Percentiles rank a stretch among this genome's conserved stretches.
phyloP scores from a whole-genome alignment of 2,797 vertebrate genomes.

The Zalophus californianus region DNA sequence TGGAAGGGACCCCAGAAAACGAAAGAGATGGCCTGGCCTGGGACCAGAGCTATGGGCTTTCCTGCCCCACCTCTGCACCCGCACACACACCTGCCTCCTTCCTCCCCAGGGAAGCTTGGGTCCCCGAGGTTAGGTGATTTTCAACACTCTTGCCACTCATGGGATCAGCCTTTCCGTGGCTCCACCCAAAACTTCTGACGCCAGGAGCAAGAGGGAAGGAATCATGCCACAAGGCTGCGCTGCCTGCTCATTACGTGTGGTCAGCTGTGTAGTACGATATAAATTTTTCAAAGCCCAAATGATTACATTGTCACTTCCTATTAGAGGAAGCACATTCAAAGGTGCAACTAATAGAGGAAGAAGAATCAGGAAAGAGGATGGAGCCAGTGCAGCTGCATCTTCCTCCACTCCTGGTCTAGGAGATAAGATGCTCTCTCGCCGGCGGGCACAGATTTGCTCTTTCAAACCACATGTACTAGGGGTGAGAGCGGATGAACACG shows the following conservation, averaged over 20 bases:
- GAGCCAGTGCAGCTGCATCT: constrained; percentile 40
- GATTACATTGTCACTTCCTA: constrained; percentile 77
- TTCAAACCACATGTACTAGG: neutral
- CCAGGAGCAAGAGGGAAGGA: neutral
- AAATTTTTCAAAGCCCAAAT: constrained; percentile 68
- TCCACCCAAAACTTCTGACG: neutral
- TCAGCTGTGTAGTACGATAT: constrained; percentile 31
- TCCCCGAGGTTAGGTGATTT: neutral
- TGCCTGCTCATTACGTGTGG: constrained; percentile 35
- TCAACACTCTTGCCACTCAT: neutral
- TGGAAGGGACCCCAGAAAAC: neutral
- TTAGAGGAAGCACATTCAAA: constrained; percentile 72
- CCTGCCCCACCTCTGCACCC: neutral
- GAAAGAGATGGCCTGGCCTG: neutral
- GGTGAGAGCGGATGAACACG: fast-evolving
- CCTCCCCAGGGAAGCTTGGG: neutral
- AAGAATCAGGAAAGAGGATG: constrained; percentile 51
- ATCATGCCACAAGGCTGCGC: neutral
- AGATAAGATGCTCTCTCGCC: neutral
- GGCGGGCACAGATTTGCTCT: neutral
- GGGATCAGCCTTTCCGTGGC: neutral
- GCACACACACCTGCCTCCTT: neutral
- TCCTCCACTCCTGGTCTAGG: constrained; percentile 46
- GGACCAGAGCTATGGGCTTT: neutral
- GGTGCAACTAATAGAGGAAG: constrained; percentile 73